A percentile compares a stretch with the other conserved stretches of the same genome.
phyloP scores from a whole-genome alignment of 2,888 invertebrate species.

The Drosophila neotestacea region DNA sequence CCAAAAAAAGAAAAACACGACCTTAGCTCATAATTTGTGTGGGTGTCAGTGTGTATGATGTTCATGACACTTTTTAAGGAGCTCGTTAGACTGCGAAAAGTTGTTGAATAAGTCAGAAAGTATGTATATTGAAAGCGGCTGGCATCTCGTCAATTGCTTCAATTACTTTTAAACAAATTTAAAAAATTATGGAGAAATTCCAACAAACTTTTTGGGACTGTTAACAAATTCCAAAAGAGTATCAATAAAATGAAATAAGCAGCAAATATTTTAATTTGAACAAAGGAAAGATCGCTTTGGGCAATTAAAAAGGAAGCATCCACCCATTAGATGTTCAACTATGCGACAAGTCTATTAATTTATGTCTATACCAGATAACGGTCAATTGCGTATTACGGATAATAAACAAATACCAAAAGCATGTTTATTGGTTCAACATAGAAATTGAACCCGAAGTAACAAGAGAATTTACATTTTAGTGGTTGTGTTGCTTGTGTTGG shows the following conservation, averaged over 20 bases:
- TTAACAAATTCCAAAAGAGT: constrained; percentile 3
- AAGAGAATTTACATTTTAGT: background rate
- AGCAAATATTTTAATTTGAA: constrained; percentile 30
- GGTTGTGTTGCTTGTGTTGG: no score
- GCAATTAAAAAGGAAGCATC: constrained; percentile 13
- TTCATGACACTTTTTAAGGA: constrained; percentile 31
- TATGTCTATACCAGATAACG: background rate
- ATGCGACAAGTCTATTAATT: constrained; percentile 19
- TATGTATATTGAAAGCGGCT: constrained; percentile 11
- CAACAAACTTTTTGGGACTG: background rate
- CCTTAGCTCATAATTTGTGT: constrained; percentile 6
- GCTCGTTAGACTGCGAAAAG: constrained; percentile 8
- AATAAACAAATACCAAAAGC: constrained; percentile 14
- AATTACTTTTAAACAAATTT: constrained; percentile 12
- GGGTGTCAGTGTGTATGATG: constrained; percentile 20
- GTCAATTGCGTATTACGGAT: constrained; percentile 6
- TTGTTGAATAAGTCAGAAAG: constrained; percentile 18
- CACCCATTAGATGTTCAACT: constrained; percentile 13
- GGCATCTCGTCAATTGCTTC: constrained; percentile 26
- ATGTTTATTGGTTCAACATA: constrained; percentile 23
- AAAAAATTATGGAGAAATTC: constrained; percentile 1
- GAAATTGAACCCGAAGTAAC: constrained; percentile 6
- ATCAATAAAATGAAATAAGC: constrained; percentile 26
- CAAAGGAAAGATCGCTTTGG: background rate
- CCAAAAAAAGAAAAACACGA: constrained; percentile 1